Evolutionary conservation across 2,113 vertebrate genomes (phyloP).

Genomic region (Bothrops jararaca): DNA sequence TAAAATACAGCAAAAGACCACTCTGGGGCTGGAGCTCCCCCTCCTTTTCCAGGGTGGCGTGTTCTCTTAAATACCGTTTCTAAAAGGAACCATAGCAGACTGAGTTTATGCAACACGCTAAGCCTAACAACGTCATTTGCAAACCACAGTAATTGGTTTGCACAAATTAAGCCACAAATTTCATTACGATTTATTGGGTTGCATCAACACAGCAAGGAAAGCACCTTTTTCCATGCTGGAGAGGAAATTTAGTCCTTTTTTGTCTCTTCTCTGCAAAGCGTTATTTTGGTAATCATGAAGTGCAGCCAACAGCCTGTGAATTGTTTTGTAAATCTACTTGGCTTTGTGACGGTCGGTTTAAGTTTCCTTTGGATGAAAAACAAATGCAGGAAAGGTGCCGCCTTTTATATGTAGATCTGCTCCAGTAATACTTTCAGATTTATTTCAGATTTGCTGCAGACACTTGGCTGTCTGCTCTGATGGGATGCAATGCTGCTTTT

Average conservation of each 20-base stretch:
- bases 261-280: neutral
- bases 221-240: neutral
- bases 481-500: neutral
- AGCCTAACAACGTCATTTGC: neutral
- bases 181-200: neutral
- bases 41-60: neutral
- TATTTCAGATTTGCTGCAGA: neutral
- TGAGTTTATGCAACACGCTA: neutral
- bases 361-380: neutral
- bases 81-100: neutral
- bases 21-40: neutral
- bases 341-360: neutral
- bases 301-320: neutral
- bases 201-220: neutral
- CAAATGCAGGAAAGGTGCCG: neutral
- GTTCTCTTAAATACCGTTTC: neutral
- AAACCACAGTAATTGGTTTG: neutral
- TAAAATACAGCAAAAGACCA: neutral
- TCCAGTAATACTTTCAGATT: neutral
- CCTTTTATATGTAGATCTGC: neutral
- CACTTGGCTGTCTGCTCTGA: neutral
- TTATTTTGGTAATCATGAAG: neutral
- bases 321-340: neutral
- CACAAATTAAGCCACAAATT: neutral
- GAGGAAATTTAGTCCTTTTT: neutral